These are phyloP conservation scores for Sylvilagus floridanus DNA, from an alignment of 2,797 vertebrate genomes.

Conservation along the genomic window DNA sequence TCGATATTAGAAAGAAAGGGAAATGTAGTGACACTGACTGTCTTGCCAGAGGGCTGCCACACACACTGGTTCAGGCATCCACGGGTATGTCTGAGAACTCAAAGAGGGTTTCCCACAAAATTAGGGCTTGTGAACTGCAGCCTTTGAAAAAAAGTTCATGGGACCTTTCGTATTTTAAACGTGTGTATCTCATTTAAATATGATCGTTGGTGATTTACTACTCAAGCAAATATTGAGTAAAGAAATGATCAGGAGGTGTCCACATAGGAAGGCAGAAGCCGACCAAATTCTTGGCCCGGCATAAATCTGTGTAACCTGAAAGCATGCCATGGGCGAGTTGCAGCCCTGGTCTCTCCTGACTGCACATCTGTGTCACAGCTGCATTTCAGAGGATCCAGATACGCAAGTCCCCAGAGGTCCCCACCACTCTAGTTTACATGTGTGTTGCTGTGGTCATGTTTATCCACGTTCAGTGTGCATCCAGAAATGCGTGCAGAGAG, in stretches of 20 bases:
- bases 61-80: background rate
- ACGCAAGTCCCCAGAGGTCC: background rate
- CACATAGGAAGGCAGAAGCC: background rate
- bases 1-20: background rate
- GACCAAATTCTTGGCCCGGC: background rate
- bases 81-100: background rate
- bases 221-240: conserved; percentile 29
- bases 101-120: background rate
- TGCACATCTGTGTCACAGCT: background rate
- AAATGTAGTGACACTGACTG: background rate
- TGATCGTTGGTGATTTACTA: background rate
- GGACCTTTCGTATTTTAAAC: background rate
- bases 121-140: background rate
- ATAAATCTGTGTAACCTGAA: background rate
- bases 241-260: background rate
- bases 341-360: background rate
- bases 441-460: background rate
- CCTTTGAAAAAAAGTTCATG: conserved; percentile 10
- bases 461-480: background rate
- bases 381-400: background rate
- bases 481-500: background rate
- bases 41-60: background rate
- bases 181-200: background rate
- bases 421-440: background rate
- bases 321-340: background rate